A percentile compares a stretch with the other conserved stretches of the same genome.
These are phyloP conservation scores for Clarias fuscus DNA, from an alignment of 2,797 vertebrate species.

Conservation along the genomic window DNA sequence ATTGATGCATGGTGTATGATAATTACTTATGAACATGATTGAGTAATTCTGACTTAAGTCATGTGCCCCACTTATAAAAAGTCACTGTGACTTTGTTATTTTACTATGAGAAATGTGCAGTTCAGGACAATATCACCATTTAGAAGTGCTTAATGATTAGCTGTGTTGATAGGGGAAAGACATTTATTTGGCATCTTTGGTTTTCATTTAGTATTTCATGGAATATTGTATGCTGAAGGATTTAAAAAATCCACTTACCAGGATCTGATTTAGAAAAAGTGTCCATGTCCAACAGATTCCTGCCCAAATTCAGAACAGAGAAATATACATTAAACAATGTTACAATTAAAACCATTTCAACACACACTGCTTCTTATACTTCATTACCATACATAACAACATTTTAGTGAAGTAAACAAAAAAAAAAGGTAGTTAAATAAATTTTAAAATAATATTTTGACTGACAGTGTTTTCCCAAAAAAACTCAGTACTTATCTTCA, in stretches of 20 bases:
- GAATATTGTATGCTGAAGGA: background rate
- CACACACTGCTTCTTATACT: background rate
- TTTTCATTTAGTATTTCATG: background rate
- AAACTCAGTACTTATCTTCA: background rate
- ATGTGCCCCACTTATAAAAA: background rate
- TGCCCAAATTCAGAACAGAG: constrained; percentile 61
- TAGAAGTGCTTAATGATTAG: constrained; percentile 16
- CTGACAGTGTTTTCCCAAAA: background rate
- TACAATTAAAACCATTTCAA: background rate
- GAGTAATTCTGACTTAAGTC: background rate
- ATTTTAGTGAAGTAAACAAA: background rate
- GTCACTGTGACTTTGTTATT: background rate
- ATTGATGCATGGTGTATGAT: background rate
- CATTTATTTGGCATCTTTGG: background rate
- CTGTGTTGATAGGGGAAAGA: constrained; percentile 15
- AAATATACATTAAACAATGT: constrained; percentile 30
- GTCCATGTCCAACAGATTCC: constrained; percentile 91
- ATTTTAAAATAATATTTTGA: background rate
- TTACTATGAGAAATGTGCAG: background rate
- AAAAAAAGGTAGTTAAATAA: too few species aligned
- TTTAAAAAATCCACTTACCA: constrained; percentile 70
- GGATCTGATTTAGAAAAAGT: constrained; percentile 96
- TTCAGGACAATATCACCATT: background rate
- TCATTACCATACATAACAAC: background rate
- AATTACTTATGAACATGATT: background rate